Base-by-base conservation (phyloP, 2,113 vertebrate species). In the Leptobrachium leishanense region DNA sequence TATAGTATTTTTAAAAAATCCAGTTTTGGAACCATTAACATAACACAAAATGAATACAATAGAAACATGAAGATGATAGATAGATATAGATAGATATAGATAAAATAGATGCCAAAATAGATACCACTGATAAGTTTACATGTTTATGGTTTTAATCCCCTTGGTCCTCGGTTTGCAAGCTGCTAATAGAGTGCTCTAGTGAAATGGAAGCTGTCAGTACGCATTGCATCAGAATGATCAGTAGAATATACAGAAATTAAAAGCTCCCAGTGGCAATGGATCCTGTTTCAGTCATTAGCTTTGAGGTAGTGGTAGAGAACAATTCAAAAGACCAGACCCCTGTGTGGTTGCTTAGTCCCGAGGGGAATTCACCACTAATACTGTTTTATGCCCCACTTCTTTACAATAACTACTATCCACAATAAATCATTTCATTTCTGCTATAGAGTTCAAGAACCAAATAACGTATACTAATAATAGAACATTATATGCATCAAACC, bases 201-300 rank as follows among this genome's bases (percentile, higher is more conserved):
- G 73, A 87, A 89, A 87, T 82, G 85, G 84, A 87, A 88, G 88
- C 88, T 92, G 90, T 92, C 90, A 89, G 86, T 89, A 88, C 84
- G 74, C 76, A 86, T 90, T 55, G 81, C 84, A 89, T 92, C 90
- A 92, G 82, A 84, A 85, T 77, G 81, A 89, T 84, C 88, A 84
- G 85, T 88, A 90, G 87, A 88, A 88, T 88, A 88, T 87, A 90
- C 90, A 87, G 91, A 93, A 94, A 94, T 93, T 91, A 92, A 91
- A 92, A 92, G 90, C 88, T 92, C 91, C 92, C 85, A 68, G 85
- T 92, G 88, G 91, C 88, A 78, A 86, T 85, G 86, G 90, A 91
- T 89, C 86, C 90, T 82, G 86, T 90, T 91, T 92, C 89, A 90
- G 90, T 91, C 89, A 90, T 90, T 90, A 92, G 88, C 85, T 89